These are phyloP conservation scores for Hydra vulgaris DNA, from an alignment of 30 jellyfish, hydroid and myxozoan species.

Conservation along the genomic window DNA sequence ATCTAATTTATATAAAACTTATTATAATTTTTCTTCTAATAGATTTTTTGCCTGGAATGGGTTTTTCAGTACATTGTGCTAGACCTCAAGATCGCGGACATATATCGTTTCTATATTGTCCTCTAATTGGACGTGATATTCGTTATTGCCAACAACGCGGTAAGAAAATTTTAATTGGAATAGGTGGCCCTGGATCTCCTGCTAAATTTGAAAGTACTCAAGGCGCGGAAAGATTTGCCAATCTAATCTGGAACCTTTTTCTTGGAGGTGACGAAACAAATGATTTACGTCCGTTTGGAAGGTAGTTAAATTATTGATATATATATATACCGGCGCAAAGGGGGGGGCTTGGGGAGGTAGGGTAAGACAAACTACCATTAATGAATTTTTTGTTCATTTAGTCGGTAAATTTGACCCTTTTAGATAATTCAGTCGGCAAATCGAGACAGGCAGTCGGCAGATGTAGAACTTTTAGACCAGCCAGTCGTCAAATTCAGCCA, in stretches of 20 bases:
- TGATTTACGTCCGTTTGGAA: conserved; percentile 67
- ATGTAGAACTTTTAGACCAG: no score
- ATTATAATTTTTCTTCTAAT: no score
- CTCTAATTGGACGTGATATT: conserved; percentile 62
- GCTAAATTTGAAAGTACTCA: conserved; percentile 40
- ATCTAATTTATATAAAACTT: no score
- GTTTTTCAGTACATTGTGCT: conserved; percentile 61
- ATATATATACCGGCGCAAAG: no score
- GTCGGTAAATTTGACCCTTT: no score
- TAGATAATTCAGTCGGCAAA: no score
- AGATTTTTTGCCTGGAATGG: conserved; percentile 72
- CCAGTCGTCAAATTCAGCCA: no score
- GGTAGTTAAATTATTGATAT: no score
- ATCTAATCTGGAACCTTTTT: conserved; percentile 62
- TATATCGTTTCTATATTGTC: conserved; percentile 69
- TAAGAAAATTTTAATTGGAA: conserved; percentile 58
- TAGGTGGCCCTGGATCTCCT: conserved; percentile 70
- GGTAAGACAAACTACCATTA: no score
- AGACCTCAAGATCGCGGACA: conserved; percentile 28
- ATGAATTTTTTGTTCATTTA: no score
- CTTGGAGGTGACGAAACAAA: conserved; percentile 62
- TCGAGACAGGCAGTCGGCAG: no score
- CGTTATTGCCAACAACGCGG: conserved; percentile 56
- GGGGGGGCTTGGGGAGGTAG: no score
- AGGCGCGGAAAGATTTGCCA: conserved; percentile 76